Percentiles rank a stretch among this genome's conserved stretches.
Conservation (phyloP, 1,140 invertebrate species). For the Harlomillsia oculata region DNA sequence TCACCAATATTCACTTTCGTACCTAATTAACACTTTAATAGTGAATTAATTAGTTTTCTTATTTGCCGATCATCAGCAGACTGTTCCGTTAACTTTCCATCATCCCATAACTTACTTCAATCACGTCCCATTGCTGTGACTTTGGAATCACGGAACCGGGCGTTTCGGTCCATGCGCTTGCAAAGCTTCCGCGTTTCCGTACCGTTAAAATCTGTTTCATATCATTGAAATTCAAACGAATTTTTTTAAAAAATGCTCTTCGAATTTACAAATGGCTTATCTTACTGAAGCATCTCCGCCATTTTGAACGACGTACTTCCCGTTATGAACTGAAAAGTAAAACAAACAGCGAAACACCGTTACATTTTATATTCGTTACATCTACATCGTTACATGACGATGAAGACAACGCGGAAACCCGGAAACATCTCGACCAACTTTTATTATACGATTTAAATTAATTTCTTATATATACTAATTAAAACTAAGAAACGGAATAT, state of each 20-base stretch:
- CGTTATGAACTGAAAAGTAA: background rate
- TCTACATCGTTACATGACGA: too few relatives aligned
- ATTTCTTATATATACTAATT: too few relatives aligned
- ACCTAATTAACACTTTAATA: too few relatives aligned
- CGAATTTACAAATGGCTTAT: background rate
- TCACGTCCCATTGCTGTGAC: slow-evolving; percentile 18
- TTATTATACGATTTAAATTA: too few relatives aligned
- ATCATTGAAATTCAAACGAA: background rate
- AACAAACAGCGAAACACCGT: too few relatives aligned
- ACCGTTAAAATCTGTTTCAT: slow-evolving; percentile 1
- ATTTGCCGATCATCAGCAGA: too few relatives aligned
- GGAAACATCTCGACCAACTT: too few relatives aligned
- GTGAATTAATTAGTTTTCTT: too few relatives aligned
- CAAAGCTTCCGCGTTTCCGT: slow-evolving; percentile 5
- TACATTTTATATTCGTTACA: too few relatives aligned
- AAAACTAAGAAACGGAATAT: too few relatives aligned
- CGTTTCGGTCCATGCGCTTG: slow-evolving; percentile 5
- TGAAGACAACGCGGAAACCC: too few relatives aligned
- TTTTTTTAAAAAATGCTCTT: background rate
- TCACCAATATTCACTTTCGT: too few relatives aligned
- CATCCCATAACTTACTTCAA: background rate
- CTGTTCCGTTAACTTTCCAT: background rate
- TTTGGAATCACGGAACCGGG: slow-evolving; percentile 8
- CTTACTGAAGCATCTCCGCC: slow-evolving; percentile 21
- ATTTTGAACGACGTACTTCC: slow-evolving; percentile 19